phyloP scores from a whole-genome alignment of 2,797 vertebrate species.

The Rhinogobio ventralis region DNA sequence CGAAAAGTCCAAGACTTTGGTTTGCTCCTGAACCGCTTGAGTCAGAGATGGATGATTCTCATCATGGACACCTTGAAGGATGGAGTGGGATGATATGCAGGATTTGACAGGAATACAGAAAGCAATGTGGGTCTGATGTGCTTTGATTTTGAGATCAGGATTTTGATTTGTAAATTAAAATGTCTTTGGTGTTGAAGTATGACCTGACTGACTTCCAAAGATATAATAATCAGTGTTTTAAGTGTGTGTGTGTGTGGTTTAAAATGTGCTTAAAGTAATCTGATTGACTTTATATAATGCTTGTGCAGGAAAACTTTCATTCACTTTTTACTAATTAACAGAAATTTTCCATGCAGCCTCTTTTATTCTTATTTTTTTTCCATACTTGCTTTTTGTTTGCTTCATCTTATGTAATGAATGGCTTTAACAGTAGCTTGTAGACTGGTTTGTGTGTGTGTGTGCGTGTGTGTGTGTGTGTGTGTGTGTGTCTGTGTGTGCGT shows the following conservation, averaged over 20 bases:
- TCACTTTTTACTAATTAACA: not conserved
- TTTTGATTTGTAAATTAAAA: slow-evolving; percentile 21
- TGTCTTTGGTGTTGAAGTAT: not conserved
- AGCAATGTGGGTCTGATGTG: not conserved
- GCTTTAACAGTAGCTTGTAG: not conserved
- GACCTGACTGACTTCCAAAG: not conserved
- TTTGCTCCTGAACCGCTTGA: not conserved
- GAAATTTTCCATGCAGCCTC: not conserved
- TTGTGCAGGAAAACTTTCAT: not conserved
- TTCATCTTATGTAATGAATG: not conserved
- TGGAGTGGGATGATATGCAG: not conserved
- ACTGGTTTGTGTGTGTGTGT: not conserved
- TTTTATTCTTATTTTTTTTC: not conserved
- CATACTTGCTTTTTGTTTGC: not conserved
- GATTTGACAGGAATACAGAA: not conserved
- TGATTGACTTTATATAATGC: not conserved
- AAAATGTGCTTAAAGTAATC: not conserved
- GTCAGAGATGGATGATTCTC: not conserved
- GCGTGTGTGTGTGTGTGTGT: not conserved
- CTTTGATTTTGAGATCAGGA: slow-evolving; percentile 9
- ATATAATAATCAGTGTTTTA: not conserved
- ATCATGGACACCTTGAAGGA: not conserved
- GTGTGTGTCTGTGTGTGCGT: not conserved
- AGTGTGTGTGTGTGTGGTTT: not conserved
- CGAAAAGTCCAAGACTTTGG: slow-evolving; percentile 13